Base-by-base conservation (phyloP, 2,113 vertebrate species). In the Drymodes brunneopygia region DNA sequence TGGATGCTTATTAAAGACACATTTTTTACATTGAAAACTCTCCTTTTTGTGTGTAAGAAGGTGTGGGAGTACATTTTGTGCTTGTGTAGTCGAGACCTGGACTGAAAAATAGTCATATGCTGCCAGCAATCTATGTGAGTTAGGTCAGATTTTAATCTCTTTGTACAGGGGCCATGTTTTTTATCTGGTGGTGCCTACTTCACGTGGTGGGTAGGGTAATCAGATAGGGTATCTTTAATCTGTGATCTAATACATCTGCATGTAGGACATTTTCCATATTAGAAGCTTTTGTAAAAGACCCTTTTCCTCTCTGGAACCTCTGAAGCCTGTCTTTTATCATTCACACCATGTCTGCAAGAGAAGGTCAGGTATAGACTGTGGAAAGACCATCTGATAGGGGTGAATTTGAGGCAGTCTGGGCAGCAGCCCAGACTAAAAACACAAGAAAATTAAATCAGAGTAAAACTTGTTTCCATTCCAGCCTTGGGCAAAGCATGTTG, bases 101-200 rank as follows among this genome's bases (percentile, higher is more conserved):
- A 58, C 58, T 47, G 58, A 82, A 84, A 79, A 58, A 75, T 2
- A 70, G 47, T 16, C 27, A 24, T 45, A 28, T 73, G 21, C 33
- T 93, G 86, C 82, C 92, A 93, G 47, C 36, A 28, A 56, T 65
- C n/a, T 35, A 9, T 3, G 6, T 62, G n/a, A 77, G 29, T 72
- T 91, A 57, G 66, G 67, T 88, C 71, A 94, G 82, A 92, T 93
- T 91, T 95, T 96, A 78, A 91, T 86, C 75, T 88, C 28, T 92
- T 87, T 62, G 56, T 67, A 56, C 29, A 64, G 51, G 5, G 66
- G 73, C 85, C n/a, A 27, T 38, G 58, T 61, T 86, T 95, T 91
- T 85, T 23, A 53, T 94, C 69, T 72, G n/a, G 25, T 81, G 61
- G 38, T 72, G 60, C 65, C 61, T 78, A 64, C 38, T 94, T 93